phyloP scores from a whole-genome alignment of 1,140 invertebrate species.

The Spodoptera litura region DNA sequence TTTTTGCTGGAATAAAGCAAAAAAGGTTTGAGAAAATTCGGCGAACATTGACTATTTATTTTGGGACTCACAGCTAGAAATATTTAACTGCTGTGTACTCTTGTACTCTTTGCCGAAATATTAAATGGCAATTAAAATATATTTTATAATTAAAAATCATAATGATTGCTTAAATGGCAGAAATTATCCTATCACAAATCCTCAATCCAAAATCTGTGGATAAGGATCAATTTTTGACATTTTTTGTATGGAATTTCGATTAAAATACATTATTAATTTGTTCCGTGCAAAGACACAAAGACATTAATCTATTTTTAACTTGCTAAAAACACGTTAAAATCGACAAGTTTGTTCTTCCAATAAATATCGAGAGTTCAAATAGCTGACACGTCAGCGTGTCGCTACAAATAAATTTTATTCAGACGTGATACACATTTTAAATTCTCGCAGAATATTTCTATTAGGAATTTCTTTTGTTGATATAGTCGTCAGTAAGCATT shows the following conservation, averaged over 20 bases:
- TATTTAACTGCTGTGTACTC: no score
- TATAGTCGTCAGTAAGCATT: not conserved
- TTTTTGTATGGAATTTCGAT: no score
- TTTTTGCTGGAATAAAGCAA: not conserved
- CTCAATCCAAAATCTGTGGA: no score
- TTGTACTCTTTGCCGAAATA: not conserved
- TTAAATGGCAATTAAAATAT: no score
- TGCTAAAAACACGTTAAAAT: not conserved
- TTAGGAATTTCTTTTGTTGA: constrained; percentile 9
- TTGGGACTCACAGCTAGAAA: not conserved
- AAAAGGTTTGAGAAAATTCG: no score
- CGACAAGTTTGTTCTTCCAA: constrained; percentile 11
- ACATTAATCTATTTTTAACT: constrained; percentile 23
- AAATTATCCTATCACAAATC: no score
- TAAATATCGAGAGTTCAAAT: constrained; percentile 22
- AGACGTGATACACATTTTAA: constrained; percentile 28
- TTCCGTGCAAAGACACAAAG: not conserved
- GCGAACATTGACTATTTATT: no score
- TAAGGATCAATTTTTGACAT: no score
- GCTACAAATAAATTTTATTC: constrained; percentile 19
- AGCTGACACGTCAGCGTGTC: constrained; percentile 11
- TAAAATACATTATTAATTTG: no score
- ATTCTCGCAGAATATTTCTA: not conserved
- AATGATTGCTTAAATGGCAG: no score
- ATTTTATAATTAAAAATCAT: no score